Percentiles rank a stretch among this genome's conserved stretches.
Evolutionary conservation across 2,113 vertebrate species (phyloP).

Genomic region (Ia io): DNA sequence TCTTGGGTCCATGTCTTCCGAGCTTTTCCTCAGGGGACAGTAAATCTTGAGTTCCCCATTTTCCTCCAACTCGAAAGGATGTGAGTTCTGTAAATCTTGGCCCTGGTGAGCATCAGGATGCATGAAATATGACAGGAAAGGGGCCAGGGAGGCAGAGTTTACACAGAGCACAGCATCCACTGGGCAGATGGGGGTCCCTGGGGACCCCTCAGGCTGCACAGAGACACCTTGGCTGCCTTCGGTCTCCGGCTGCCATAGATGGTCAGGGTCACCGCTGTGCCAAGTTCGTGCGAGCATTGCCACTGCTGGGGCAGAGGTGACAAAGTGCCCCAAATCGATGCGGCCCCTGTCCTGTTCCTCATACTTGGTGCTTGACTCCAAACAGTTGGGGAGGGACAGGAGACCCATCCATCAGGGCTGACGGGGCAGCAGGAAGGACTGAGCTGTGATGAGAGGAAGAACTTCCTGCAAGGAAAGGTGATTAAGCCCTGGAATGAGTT

Average conservation of each 20-base stretch:
- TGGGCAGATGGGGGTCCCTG: background rate
- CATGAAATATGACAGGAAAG: conserved; percentile 82
- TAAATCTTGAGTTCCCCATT: conserved; percentile 81
- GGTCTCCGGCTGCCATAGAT: fast-evolving
- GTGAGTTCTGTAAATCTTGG: conserved; percentile 81
- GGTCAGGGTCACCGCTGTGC: background rate
- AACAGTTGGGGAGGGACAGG: background rate
- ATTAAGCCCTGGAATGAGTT: conserved; percentile 67
- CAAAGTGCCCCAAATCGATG: background rate
- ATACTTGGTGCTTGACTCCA: background rate
- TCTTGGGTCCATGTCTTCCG: conserved; percentile 64
- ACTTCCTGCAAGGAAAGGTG: conserved; percentile 69
- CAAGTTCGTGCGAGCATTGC: background rate
- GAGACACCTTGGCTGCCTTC: background rate
- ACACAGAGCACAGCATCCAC: background rate
- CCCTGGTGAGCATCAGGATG: conserved; percentile 71
- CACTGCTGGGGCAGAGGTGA: background rate
- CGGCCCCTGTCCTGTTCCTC: background rate
- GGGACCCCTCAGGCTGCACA: background rate
- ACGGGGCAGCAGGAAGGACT: conserved; percentile 62
- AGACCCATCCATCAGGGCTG: background rate
- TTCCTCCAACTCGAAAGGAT: conserved; percentile 76
- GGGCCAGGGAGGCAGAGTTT: conserved; percentile 45
- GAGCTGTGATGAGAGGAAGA: conserved; percentile 58
- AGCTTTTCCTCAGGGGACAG: conserved; percentile 67